Evolutionary conservation across 2,888 invertebrate species (phyloP).

Genomic region (Marronus borbonicus): DNA sequence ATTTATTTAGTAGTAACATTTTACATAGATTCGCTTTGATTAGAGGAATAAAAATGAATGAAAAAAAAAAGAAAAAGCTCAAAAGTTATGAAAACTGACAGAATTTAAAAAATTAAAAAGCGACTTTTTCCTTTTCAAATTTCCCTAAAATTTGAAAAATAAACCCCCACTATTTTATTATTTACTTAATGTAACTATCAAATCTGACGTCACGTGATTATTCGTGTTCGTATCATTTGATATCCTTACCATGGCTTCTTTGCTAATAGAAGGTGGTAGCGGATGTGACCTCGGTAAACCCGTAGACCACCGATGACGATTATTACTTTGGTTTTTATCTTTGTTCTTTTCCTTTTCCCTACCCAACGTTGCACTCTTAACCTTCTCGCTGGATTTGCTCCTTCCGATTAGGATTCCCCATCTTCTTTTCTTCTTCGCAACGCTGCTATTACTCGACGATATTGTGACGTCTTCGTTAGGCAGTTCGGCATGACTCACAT

Average conservation of each 20-base stretch:
- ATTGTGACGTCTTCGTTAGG: conserved; percentile 55
- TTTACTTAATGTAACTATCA: too few relatives aligned
- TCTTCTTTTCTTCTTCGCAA: conserved; percentile 72
- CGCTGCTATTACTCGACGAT: conserved; percentile 55
- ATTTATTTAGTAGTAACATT: too few relatives aligned
- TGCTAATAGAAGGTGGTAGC: conserved; percentile 83
- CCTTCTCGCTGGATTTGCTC: conserved; percentile 74
- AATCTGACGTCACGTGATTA: too few relatives aligned
- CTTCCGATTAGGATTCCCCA: conserved; percentile 82
- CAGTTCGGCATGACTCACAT: conserved; percentile 51
- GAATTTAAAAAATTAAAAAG: too few relatives aligned
- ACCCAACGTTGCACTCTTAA: conserved; percentile 80
- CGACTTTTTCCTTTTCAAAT: too few relatives aligned
- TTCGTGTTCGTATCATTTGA: too few relatives aligned
- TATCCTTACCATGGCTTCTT: conserved; percentile 80
- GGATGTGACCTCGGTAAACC: conserved; percentile 79
- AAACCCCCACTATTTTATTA: too few relatives aligned
- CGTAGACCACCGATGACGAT: conserved; percentile 81
- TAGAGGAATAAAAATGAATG: too few relatives aligned
- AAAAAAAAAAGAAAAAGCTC: too few relatives aligned
- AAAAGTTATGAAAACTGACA: too few relatives aligned
- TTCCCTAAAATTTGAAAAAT: too few relatives aligned
- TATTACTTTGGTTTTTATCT: conserved; percentile 71
- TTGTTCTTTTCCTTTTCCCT: conserved; percentile 76
- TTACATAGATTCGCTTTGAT: too few relatives aligned